These are phyloP conservation scores for Halcyon badia DNA, from an alignment of 2,797 vertebrate genomes.

Conservation along the genomic window DNA sequence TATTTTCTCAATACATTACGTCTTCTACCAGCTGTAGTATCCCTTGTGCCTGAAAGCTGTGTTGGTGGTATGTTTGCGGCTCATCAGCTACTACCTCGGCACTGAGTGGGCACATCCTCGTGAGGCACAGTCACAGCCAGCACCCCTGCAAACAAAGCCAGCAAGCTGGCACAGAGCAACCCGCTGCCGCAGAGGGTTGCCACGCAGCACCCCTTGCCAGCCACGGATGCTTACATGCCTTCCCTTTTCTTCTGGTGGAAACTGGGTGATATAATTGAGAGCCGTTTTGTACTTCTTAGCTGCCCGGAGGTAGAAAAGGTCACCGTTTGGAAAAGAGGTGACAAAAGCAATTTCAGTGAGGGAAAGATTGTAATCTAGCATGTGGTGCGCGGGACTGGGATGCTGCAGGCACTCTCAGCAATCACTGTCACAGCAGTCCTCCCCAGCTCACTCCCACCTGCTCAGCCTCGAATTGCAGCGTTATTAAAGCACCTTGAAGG, in stretches of 20 bases:
- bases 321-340: conserved; percentile 65
- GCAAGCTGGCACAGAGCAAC: not conserved
- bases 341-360: conserved; percentile 75
- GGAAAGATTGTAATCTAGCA: conserved; percentile 62
- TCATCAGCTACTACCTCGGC: not conserved
- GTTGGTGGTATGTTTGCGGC: not conserved
- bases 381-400: conserved; percentile 36
- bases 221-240: not conserved
- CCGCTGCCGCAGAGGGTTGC: rapidly evolving
- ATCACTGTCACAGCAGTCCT: conserved; percentile 62
- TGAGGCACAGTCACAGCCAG: not conserved
- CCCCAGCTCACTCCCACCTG: conserved; percentile 20
- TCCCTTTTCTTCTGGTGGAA: not conserved
- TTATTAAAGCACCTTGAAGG: conserved; percentile 64
- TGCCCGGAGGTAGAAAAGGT: conserved; percentile 59
- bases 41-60: not conserved
- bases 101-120: not conserved
- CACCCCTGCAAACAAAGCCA: not conserved
- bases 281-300: conserved; percentile 25
- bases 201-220: not conserved
- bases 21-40: not conserved
- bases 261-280: conserved; percentile 42
- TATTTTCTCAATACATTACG: not conserved
- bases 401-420: conserved; percentile 59
- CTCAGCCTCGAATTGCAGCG: not conserved